A percentile compares a stretch with the other conserved stretches of the same genome.
These are phyloP conservation scores for Cathartes aura DNA, from an alignment of 2,113 vertebrate genomes.

Conservation along the genomic window DNA sequence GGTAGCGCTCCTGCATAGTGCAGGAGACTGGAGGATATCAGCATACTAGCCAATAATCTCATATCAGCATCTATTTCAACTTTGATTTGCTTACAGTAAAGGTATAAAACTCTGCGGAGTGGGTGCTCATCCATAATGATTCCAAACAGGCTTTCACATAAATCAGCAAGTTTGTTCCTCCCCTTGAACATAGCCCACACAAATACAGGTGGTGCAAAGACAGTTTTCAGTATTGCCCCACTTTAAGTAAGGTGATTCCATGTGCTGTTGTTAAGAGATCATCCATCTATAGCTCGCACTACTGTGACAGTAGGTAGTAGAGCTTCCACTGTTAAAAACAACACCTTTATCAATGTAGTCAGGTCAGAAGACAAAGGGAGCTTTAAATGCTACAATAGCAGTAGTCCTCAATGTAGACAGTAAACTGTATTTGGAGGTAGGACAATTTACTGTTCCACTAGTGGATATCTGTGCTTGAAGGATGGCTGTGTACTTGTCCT, in stretches of 20 bases:
- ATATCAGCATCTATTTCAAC: not conserved
- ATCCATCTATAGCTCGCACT: not conserved
- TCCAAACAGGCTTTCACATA: not conserved
- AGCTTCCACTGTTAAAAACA: not conserved
- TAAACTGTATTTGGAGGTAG: not conserved
- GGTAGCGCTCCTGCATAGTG: not conserved
- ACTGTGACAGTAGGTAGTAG: not conserved
- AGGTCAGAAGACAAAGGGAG: not conserved
- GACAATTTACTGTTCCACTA: not conserved
- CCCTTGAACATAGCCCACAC: not conserved
- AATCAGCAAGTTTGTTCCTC: not conserved
- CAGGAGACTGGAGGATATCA: not conserved
- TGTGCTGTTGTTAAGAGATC: not conserved
- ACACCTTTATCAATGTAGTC: not conserved
- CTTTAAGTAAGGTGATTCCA: not conserved
- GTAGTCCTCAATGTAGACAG: not conserved
- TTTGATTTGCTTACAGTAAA: not conserved
- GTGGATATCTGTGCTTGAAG: not conserved
- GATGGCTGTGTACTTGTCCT: accelerated
- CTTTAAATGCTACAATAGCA: not conserved
- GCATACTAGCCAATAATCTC: not conserved
- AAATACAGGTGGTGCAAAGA: not conserved
- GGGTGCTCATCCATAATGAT: not conserved
- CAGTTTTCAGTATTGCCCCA: not conserved
- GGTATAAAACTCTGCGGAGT: not conserved